A percentile compares a stretch with the other conserved stretches of the same genome.
These are phyloP conservation scores for Neoniphon sammara DNA, from an alignment of 2,797 vertebrate species.

Conservation along the genomic window DNA sequence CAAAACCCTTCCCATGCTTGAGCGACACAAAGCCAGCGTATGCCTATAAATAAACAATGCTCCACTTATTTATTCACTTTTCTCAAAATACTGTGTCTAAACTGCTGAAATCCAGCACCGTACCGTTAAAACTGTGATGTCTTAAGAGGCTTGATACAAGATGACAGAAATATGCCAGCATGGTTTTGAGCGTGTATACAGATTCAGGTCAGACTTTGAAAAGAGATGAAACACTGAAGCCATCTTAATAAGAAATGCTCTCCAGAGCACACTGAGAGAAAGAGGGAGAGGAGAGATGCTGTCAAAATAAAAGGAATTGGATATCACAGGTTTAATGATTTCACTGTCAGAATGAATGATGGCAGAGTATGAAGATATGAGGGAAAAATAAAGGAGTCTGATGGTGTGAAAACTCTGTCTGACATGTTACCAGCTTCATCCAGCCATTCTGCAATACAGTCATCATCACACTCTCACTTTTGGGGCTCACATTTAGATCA, in stretches of 20 bases:
- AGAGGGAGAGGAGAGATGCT: slow-evolving; percentile 60
- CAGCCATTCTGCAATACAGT: slow-evolving; percentile 68
- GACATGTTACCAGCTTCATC: slow-evolving; percentile 77
- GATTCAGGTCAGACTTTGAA: slow-evolving; percentile 84
- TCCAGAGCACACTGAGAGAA: slow-evolving; percentile 72
- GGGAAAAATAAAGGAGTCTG: slow-evolving; percentile 72
- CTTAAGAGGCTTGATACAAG: slow-evolving; percentile 75
- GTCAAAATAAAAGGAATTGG: slow-evolving; percentile 84
- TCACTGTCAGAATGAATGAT: slow-evolving; percentile 83
- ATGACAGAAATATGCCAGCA: slow-evolving; percentile 77
- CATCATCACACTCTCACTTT: slow-evolving; percentile 72
- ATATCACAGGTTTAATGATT: slow-evolving; percentile 85
- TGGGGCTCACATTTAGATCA: slow-evolving; percentile 72
- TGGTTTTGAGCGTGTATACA: slow-evolving; percentile 73
- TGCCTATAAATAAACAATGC: slow-evolving; percentile 78
- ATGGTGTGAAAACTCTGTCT: slow-evolving; percentile 78
- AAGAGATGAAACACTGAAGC: slow-evolving; percentile 78
- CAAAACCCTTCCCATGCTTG: slow-evolving; percentile 35
- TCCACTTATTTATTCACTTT: slow-evolving; percentile 67
- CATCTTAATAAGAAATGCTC: slow-evolving; percentile 80
- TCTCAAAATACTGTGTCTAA: slow-evolving; percentile 63
- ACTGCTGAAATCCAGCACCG: slow-evolving; percentile 58
- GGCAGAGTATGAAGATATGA: slow-evolving; percentile 76
- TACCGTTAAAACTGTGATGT: slow-evolving; percentile 71
- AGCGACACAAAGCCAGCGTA: slow-evolving; percentile 52